A percentile compares a stretch with the other conserved stretches of the same genome.
Evolutionary conservation across 2,113 vertebrate species (phyloP).

Genomic region (Python bivittatus): DNA sequence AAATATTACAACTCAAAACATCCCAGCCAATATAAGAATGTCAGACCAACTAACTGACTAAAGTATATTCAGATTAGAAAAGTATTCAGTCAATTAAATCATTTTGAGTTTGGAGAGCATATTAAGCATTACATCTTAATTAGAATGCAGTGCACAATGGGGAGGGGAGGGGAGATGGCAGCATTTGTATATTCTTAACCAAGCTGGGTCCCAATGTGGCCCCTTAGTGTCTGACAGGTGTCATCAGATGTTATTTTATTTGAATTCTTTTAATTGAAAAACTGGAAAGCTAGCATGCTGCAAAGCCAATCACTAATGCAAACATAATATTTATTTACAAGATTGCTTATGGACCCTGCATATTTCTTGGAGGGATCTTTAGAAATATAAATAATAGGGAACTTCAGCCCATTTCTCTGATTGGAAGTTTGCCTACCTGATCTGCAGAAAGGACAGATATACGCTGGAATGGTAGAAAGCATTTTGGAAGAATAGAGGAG

Average conservation of each 20-base stretch:
- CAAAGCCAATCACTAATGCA: not conserved
- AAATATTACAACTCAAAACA: no score
- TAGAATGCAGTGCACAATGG: no score
- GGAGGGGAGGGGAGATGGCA: no score
- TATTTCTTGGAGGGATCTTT: not conserved
- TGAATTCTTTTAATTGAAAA: not conserved
- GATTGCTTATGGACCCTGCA: not conserved
- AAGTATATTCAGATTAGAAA: no score
- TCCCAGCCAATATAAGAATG: no score
- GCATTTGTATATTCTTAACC: not conserved
- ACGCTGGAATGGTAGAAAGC: not conserved
- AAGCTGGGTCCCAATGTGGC: not conserved
- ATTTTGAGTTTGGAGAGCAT: no score
- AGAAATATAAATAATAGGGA: not conserved
- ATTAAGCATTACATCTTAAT: no score
- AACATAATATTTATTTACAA: not conserved
- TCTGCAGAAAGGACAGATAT: not conserved
- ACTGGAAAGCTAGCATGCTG: not conserved
- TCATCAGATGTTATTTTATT: not conserved
- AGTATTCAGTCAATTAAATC: no score
- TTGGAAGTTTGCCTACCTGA: not conserved
- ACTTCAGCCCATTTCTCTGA: not conserved
- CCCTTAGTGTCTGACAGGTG: not conserved
- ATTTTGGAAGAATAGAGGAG: not conserved
- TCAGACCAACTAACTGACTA: no score